A percentile compares a stretch with the other conserved stretches of the same genome.
These are phyloP conservation scores for Hyaena hyaena DNA, from an alignment of 2,113 vertebrate genomes.

Conservation along the genomic window DNA sequence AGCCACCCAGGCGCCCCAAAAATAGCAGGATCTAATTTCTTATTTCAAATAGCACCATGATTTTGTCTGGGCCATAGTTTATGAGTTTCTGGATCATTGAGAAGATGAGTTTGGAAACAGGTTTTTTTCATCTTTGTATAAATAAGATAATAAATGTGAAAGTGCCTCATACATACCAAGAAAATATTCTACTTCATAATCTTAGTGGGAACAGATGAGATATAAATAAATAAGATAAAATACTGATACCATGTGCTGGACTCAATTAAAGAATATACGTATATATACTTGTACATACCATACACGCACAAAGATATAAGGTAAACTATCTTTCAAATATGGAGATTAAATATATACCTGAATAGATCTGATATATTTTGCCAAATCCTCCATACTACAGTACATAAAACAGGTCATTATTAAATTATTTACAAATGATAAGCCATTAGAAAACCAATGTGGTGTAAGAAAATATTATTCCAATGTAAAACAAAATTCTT, in stretches of 20 bases:
- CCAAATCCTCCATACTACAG: neutral
- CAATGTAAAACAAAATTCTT: slow-evolving; percentile 70
- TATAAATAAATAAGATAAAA: neutral
- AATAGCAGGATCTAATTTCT: neutral
- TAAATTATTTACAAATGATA: slow-evolving; percentile 69
- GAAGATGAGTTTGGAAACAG: neutral
- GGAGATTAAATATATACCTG: slow-evolving; percentile 36
- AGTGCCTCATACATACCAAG: neutral
- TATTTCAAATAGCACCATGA: neutral
- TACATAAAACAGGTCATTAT: slow-evolving; percentile 54
- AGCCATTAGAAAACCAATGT: slow-evolving; percentile 62
- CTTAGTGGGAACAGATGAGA: neutral
- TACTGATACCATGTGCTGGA: neutral
- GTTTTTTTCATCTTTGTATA: neutral
- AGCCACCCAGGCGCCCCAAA: neutral
- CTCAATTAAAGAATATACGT: neutral
- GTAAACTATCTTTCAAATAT: neutral
- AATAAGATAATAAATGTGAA: neutral
- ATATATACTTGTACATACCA: neutral
- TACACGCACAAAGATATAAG: neutral
- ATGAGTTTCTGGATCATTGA: neutral
- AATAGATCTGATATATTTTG: neutral
- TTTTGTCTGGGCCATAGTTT: neutral
- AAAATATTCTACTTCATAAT: slow-evolving; percentile 17
- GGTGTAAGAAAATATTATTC: slow-evolving; percentile 71